Percentiles rank a stretch among this genome's conserved stretches.
Evolutionary conservation across 2,113 vertebrate species (phyloP).

Genomic region (Notothenia rossii): DNA sequence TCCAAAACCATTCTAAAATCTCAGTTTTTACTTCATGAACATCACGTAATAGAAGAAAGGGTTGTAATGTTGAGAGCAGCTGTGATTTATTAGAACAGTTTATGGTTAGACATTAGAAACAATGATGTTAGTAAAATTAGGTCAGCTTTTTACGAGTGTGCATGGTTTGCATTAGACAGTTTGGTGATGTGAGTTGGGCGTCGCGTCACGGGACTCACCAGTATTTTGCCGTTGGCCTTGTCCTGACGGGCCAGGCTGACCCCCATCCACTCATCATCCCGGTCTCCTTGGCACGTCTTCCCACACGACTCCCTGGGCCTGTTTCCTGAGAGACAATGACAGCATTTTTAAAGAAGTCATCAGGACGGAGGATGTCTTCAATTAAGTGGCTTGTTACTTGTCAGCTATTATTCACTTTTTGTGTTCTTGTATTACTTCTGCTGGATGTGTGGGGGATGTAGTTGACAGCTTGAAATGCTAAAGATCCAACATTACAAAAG

Average conservation of each 20-base stretch:
- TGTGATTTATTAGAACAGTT: constrained; percentile 68
- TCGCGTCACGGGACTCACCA: constrained; percentile 85
- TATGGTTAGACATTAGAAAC: constrained; percentile 58
- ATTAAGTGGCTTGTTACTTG: constrained; percentile 8
- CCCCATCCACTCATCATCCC: constrained; percentile 98
- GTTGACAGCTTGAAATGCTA: background rate
- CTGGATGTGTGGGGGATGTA: constrained; percentile 15
- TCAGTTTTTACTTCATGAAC: constrained; percentile 11
- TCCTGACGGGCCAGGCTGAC: constrained; percentile 96
- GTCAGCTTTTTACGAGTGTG: constrained; percentile 47
- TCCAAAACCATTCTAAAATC: background rate
- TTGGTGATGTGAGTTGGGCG: background rate
- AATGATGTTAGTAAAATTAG: constrained; percentile 67
- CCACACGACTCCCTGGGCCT: constrained; percentile 88
- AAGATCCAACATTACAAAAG: background rate
- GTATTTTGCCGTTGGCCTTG: constrained; percentile 87
- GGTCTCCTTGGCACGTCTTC: constrained; percentile 95
- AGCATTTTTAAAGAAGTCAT: constrained; percentile 60
- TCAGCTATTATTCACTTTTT: constrained; percentile 25
- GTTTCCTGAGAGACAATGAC: constrained; percentile 87
- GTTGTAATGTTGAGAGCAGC: constrained; percentile 57
- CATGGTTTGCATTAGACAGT: constrained; percentile 63
- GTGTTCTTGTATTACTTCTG: constrained; percentile 6
- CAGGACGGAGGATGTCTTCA: constrained; percentile 42
- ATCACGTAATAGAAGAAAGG: constrained; percentile 14